A percentile compares a stretch with the other conserved stretches of the same genome.
Evolutionary conservation across 1,140 invertebrate genomes (phyloP).

Genomic region (Dolichoris vasculosae): DNA sequence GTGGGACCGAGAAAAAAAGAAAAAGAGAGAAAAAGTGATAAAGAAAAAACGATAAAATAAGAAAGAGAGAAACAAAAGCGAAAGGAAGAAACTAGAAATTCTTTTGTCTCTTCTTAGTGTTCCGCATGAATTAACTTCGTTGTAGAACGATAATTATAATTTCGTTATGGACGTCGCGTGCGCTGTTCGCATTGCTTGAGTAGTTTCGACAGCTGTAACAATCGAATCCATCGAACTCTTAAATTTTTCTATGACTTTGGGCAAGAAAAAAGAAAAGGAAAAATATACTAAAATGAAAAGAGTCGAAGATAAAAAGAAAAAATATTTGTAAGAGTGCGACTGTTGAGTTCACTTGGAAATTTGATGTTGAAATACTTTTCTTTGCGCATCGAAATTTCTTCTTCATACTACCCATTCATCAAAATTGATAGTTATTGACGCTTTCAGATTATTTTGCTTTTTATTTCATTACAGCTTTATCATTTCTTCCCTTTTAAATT

Average conservation of each 20-base stretch:
- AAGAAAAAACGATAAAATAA: neutral
- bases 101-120: slow-evolving; percentile 23
- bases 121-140: slow-evolving; percentile 15
- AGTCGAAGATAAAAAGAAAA: neutral
- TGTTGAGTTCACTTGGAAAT: neutral
- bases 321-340: neutral
- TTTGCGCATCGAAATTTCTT: neutral
- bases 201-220: slow-evolving; percentile 12
- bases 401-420: neutral
- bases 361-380: neutral
- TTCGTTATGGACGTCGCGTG: slow-evolving; percentile 18
- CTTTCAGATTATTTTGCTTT: neutral
- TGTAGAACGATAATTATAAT: slow-evolving; percentile 23
- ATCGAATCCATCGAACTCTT: slow-evolving; percentile 7
- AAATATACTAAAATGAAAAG: neutral
- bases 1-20: neutral
- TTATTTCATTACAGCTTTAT: neutral
- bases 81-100: neutral
- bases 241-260: neutral
- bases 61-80: neutral
- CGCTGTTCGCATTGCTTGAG: too few relatives aligned
- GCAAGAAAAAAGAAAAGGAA: neutral
- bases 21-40: neutral
- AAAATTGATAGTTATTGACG: neutral
- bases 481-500: neutral